phyloP scores from a whole-genome alignment of 2,113 vertebrate species.

The Thermophis baileyi region DNA sequence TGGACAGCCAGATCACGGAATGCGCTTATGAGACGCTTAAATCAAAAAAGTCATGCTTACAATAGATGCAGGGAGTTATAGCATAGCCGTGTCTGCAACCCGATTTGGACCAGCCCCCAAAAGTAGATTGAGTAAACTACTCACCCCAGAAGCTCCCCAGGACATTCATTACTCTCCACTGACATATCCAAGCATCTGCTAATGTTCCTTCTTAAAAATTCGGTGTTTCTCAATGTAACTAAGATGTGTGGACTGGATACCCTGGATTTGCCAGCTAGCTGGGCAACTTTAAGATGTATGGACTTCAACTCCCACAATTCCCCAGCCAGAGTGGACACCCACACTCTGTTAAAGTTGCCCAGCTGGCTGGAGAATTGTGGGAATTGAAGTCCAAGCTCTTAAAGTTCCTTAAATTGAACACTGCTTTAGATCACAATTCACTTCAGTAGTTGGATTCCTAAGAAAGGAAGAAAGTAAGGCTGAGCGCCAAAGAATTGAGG shows the following conservation, averaged over 20 bases:
- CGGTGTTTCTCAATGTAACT: background rate
- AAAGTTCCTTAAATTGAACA: background rate
- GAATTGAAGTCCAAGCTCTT: background rate
- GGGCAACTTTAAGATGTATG: background rate
- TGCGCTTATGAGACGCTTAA: background rate
- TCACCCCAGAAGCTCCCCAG: background rate
- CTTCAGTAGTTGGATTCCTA: background rate
- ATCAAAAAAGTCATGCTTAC: background rate
- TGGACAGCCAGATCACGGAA: background rate
- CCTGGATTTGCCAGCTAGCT: background rate
- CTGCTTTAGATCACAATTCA: background rate
- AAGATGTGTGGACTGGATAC: background rate
- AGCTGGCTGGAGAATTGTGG: background rate
- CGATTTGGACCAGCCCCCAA: background rate
- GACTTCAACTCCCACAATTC: background rate
- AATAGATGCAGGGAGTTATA: background rate
- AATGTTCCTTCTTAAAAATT: background rate
- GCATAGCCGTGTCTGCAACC: background rate
- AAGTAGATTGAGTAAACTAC: background rate
- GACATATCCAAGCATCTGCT: too few relatives aligned
- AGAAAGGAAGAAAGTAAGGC: too few relatives aligned
- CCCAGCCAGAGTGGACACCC: background rate
- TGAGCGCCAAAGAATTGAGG: too few relatives aligned
- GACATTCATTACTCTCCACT: background rate
- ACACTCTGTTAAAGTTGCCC: background rate